Percentiles rank a stretch among this genome's conserved stretches.
phyloP scores from a whole-genome alignment of 2,113 vertebrate genomes.

The Eulemur rufifrons region DNA sequence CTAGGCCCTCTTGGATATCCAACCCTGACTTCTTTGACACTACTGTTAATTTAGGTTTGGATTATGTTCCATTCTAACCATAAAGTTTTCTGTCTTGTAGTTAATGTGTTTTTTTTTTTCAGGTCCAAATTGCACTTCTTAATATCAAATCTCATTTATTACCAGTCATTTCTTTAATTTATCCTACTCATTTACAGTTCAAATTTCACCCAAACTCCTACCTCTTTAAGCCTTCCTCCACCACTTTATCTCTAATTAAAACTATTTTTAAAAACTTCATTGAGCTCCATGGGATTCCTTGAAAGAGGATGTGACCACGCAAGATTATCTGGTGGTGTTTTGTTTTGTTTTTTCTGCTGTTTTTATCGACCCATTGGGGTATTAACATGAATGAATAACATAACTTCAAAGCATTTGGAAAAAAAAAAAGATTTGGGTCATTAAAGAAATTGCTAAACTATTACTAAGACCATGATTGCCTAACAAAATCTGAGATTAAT shows the following conservation, averaged over 20 bases:
- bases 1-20: background rate
- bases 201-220: background rate
- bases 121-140: background rate
- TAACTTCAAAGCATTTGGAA: conserved; percentile 7
- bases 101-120: background rate
- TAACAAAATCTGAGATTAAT: background rate
- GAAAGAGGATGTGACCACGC: background rate
- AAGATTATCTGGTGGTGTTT: background rate
- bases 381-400: background rate
- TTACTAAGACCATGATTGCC: background rate
- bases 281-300: background rate
- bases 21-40: background rate
- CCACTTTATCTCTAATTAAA: background rate
- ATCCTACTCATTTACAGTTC: background rate
- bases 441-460: background rate
- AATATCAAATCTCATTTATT: background rate
- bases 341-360: background rate
- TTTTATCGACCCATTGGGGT: background rate
- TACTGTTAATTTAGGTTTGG: background rate
- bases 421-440: background rate
- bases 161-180: background rate
- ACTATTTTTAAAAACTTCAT: background rate
- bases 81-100: background rate
- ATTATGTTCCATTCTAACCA: background rate
- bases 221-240: background rate